Base-by-base conservation (phyloP, 2,888 invertebrate species). In the Heteromurus nitidus region DNA sequence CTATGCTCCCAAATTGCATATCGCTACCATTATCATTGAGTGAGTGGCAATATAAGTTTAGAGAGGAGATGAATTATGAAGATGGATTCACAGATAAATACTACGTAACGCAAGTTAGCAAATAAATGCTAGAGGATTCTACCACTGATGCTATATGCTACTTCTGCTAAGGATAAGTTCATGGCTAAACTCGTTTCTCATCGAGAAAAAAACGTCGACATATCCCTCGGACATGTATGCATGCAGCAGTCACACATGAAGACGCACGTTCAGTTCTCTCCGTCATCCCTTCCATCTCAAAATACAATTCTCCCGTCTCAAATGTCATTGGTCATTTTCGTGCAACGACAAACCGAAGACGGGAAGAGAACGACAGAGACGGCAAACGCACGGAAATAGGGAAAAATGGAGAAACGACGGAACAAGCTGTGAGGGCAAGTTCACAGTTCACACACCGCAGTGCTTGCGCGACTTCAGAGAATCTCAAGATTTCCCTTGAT, bases 401-500 rank as follows among this genome's bases (percentile, higher is more conserved):
- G 62, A 9, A 22, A 42, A 24, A 0, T 22, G 53, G 47, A 70
- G 50, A 20, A 58, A 58, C 26, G 28, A 26, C 18, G 20, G 55
- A 30, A 50, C 5, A 69, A 53, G 24, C 16, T 53, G 31, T 62
- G 11, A 42, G 24, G 44, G 44, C 70, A 79, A 70, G 64, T 42
- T 69, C 47, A 53, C 65, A 55, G n/a, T n/a, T n/a, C n/a, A n/a
- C n/a, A n/a, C n/a, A n/a, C n/a, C n/a, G n/a, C n/a, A n/a, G 42
- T 36, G 13, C 65, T 50, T 26, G 58, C 20, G 67, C 67, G 65
- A 65, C 72, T 60, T 67, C 53, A 18, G 73, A 73, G 22, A 50
- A 68, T 80, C 64, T 55, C 69, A 81, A 81, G 81, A 81, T 81
- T 81, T 81, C 81, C 81, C 81, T 69, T 81, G 81, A 81, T 81